Evolutionary conservation across 2,888 invertebrate species (phyloP).

Genomic region (Calameuta pallipes): DNA sequence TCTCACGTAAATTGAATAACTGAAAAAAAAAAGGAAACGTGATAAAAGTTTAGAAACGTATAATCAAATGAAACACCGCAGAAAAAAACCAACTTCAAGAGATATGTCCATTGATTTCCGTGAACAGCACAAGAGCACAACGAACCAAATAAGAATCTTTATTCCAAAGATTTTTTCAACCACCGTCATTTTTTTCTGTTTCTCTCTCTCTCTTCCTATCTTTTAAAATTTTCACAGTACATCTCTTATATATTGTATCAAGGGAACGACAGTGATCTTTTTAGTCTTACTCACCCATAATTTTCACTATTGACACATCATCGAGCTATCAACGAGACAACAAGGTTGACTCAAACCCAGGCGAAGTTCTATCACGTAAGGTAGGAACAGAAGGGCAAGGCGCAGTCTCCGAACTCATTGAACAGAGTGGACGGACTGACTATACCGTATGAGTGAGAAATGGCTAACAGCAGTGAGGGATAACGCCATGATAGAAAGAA

Average conservation of each 20-base stretch:
- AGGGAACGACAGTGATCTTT: neutral
- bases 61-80: neutral
- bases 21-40: conserved; percentile 11
- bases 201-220: neutral
- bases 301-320: neutral
- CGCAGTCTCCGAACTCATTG: conserved; percentile 53
- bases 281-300: neutral
- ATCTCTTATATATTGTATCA: neutral
- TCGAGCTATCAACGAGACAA: neutral
- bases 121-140: neutral
- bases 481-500: conserved; percentile 16
- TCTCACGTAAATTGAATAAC: conserved; percentile 1
- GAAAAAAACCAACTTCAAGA: neutral
- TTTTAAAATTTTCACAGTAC: neutral
- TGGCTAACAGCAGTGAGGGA: conserved; percentile 9
- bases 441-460: conserved; percentile 12
- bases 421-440: conserved; percentile 30
- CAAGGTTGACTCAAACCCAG: neutral
- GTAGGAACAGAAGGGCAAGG: conserved; percentile 22
- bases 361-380: neutral
- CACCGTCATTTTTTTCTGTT: neutral
- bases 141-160: neutral
- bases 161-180: neutral
- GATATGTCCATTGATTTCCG: neutral
- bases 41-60: neutral